These are phyloP conservation scores for Empis livida DNA, from an alignment of 2,888 invertebrate species.

Conservation along the genomic window DNA sequence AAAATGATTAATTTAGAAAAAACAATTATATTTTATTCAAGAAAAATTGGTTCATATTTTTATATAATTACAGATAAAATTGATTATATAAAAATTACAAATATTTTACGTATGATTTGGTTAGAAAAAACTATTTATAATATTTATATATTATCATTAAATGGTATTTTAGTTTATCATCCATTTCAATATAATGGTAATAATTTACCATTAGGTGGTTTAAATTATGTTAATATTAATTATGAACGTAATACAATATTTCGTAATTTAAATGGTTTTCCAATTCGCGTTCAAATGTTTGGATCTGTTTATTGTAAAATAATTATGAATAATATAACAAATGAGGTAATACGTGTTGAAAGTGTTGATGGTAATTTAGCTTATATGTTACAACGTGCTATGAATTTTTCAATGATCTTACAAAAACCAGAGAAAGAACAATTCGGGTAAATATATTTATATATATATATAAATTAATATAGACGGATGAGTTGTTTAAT, in stretches of 20 bases:
- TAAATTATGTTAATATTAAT: neutral
- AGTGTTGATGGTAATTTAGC: slow-evolving; percentile 29
- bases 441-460: slow-evolving; percentile 25
- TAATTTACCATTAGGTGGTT: neutral
- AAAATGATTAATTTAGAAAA: neutral
- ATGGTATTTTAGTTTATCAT: neutral
- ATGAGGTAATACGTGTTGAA: slow-evolving; percentile 11
- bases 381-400: slow-evolving; percentile 18
- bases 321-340: slow-evolving; percentile 12
- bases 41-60: neutral
- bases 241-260: slow-evolving; percentile 12
- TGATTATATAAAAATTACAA: neutral
- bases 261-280: slow-evolving; percentile 26
- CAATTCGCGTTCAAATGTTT: slow-evolving; percentile 27
- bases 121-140: neutral
- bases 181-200: neutral
- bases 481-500: no score
- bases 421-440: slow-evolving; percentile 23
- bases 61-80: neutral
- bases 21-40: neutral
- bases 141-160: neutral
- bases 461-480: neutral
- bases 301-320: slow-evolving; percentile 25
- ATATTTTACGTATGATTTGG: neutral
- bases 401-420: slow-evolving; percentile 24